Evolutionary conservation across 1,140 invertebrate species (phyloP).

Genomic region (Semibalanus balanoides): DNA sequence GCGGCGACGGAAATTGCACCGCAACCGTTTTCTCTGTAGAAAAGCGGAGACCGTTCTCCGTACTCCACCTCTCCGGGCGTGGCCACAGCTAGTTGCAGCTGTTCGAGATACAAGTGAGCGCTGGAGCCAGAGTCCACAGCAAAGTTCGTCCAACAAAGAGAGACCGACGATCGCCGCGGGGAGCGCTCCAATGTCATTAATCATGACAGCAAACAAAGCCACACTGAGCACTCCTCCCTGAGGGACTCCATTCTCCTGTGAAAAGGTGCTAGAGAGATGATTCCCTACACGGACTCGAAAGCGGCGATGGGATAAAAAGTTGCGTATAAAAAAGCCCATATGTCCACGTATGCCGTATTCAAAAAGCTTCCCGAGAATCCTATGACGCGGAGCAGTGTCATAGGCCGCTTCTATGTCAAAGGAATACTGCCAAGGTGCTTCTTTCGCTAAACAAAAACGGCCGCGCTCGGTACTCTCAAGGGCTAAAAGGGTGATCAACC

Average conservation of each 20-base stretch:
- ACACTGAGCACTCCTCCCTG: conserved; percentile 6
- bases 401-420: neutral
- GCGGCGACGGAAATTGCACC: neutral
- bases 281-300: neutral
- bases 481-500: neutral
- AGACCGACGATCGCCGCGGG: neutral
- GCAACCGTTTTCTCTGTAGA: neutral
- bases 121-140: neutral
- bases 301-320: neutral
- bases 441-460: neutral
- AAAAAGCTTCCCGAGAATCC: neutral
- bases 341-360: conserved; percentile 5
- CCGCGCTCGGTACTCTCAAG: neutral
- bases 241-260: conserved; percentile 3
- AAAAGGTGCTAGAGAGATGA: neutral
- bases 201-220: neutral
- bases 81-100: neutral
- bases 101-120: neutral
- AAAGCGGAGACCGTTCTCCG: neutral
- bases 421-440: neutral
- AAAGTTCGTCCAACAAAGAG: conserved; percentile 3
- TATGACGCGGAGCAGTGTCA: conserved; percentile 7
- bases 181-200: conserved; percentile 4
- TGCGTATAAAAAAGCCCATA: neutral
- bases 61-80: neutral